Conservation (phyloP, 2,888 invertebrate species). For the Notocelia uddmanniana region DNA sequence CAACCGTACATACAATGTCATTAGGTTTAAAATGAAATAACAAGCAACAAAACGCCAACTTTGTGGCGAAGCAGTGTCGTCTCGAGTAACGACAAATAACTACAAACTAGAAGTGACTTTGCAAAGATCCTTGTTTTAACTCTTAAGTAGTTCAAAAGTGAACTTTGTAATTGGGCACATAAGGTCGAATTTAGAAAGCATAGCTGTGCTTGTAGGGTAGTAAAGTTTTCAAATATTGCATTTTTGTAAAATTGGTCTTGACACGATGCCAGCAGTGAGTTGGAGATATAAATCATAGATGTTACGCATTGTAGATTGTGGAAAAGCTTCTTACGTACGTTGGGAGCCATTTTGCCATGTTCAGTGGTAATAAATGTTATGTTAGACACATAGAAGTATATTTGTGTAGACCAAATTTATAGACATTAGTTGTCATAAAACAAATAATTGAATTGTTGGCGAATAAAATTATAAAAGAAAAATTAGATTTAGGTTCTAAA, state of each 20-base stretch:
- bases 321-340: neutral
- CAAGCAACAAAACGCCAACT: neutral
- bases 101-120: constrained; percentile 14
- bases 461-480: too few species aligned
- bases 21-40: constrained; percentile 3
- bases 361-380: neutral
- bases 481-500: too few species aligned
- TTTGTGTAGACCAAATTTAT: too few species aligned
- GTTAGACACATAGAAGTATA: too few species aligned
- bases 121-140: neutral
- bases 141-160: neutral
- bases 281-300: constrained; percentile 27
- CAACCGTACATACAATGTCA: neutral
- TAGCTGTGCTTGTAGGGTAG: neutral
- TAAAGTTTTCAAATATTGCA: constrained; percentile 8
- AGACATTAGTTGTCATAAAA: too few species aligned
- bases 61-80: neutral
- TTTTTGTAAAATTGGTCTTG: constrained; percentile 32
- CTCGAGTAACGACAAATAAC: constrained; percentile 12
- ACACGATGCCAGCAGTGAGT: constrained; percentile 16
- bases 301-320: constrained; percentile 27
- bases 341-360: constrained; percentile 6
- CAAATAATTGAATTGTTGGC: too few species aligned
- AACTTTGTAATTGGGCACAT: neutral
- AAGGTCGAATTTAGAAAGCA: neutral